Evolutionary conservation across 2,888 invertebrate genomes (phyloP).

Genomic region (Andrena fulva): DNA sequence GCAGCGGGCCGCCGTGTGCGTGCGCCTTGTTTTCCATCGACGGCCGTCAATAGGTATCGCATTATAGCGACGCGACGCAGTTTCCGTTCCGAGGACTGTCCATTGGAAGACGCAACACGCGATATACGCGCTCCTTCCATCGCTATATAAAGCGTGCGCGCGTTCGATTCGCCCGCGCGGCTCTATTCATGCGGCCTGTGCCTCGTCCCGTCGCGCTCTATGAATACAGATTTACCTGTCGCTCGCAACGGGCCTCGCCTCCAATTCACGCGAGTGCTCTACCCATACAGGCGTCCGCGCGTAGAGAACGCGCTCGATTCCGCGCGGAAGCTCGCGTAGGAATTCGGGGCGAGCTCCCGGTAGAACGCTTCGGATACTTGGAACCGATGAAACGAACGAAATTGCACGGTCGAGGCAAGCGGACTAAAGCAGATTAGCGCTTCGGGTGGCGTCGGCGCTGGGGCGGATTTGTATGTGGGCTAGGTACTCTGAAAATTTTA

Average conservation of each 20-base stretch:
- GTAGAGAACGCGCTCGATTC: constrained; percentile 7
- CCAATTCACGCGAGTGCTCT: constrained; percentile 5
- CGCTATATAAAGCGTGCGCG: constrained; percentile 66
- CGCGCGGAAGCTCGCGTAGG: constrained; percentile 10
- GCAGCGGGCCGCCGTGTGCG: neutral
- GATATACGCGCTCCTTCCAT: constrained; percentile 49
- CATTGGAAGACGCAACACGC: constrained; percentile 65
- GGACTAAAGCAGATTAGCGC: no score
- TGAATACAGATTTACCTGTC: constrained; percentile 59
- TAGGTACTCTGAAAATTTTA: no score
- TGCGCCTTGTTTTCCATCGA: constrained; percentile 56
- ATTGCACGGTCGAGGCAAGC: neutral
- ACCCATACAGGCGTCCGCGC: neutral
- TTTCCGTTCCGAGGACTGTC: constrained; percentile 63
- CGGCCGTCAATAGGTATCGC: constrained; percentile 64
- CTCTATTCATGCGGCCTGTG: constrained; percentile 38
- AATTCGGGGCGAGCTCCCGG: constrained; percentile 2
- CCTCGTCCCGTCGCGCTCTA: constrained; percentile 26
- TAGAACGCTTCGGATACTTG: neutral
- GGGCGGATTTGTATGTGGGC: no score
- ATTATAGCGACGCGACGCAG: constrained; percentile 48
- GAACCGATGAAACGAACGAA: constrained; percentile 8
- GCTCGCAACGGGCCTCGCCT: neutral
- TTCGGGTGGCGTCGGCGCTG: no score
- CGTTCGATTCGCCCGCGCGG: constrained; percentile 38